Percentiles rank a stretch among this genome's conserved stretches.
Evolutionary conservation across 2,113 vertebrate species (phyloP).

Genomic region (Pomatorhinus ruficollis): DNA sequence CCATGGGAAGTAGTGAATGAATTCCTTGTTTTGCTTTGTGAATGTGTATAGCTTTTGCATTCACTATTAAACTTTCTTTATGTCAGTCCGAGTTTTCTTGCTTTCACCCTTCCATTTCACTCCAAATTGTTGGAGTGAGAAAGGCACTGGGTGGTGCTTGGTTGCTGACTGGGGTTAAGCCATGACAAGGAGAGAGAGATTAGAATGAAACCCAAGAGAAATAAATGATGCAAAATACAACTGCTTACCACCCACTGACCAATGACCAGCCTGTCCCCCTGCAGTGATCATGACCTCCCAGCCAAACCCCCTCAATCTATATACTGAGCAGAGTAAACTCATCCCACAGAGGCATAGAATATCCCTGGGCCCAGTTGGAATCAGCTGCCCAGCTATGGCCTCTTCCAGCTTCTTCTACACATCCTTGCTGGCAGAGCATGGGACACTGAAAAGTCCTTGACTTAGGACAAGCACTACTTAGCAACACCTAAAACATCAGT

Average conservation of each 20-base stretch:
- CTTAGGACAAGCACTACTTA: neutral
- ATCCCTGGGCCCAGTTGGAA: fast-evolving
- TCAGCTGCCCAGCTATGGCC: neutral
- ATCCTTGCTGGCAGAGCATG: neutral
- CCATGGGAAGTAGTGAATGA: neutral
- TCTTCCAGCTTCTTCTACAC: neutral
- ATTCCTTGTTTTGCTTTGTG: neutral
- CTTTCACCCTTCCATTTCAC: neutral
- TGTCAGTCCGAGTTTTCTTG: neutral
- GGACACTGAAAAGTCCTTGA: neutral
- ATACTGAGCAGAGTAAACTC: neutral
- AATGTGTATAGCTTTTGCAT: neutral
- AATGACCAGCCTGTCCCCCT: neutral
- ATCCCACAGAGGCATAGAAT: neutral
- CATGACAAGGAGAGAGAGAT: neutral
- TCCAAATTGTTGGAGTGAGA: neutral
- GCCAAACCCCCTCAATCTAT: neutral
- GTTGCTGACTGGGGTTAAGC: neutral
- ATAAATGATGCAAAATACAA: neutral
- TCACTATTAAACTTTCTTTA: neutral
- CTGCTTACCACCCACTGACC: neutral
- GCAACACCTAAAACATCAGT: neutral
- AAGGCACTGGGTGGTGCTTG: neutral
- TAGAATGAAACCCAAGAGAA: neutral
- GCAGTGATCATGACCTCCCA: neutral